Percentiles rank a stretch among this genome's conserved stretches.
Conservation (phyloP, 2,113 vertebrate genomes). For the Vicugna pacos region DNA sequence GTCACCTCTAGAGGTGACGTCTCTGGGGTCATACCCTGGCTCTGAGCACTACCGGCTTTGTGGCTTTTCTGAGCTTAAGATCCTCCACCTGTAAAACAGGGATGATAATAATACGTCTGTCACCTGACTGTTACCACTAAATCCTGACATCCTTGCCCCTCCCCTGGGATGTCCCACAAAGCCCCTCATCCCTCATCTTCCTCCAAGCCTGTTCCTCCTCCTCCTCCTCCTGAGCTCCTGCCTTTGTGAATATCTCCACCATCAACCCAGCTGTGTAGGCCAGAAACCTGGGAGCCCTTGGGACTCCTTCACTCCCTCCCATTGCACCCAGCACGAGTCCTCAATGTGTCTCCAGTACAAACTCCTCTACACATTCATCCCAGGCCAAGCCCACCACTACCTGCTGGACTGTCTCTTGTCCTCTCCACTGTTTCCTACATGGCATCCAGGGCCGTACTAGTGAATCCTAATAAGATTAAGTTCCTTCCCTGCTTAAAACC, state of each 20-base stretch:
- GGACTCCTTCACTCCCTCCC: neutral
- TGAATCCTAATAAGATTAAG: neutral
- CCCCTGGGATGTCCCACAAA: neutral
- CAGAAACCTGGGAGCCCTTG: neutral
- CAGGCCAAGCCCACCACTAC: no score
- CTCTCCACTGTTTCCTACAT: slow-evolving; percentile 19
- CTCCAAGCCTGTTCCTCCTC: neutral
- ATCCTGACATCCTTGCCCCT: neutral
- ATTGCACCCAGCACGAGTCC: neutral
- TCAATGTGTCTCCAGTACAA: neutral
- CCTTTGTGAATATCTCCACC: neutral
- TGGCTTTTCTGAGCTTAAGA: neutral
- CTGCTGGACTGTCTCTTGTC: neutral
- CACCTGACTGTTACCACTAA: no score
- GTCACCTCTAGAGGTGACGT: neutral
- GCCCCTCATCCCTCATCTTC: neutral
- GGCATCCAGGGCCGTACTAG: slow-evolving; percentile 71
- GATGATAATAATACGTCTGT: neutral
- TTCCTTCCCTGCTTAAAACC: neutral
- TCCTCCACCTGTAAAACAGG: neutral
- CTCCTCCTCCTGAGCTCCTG: neutral
- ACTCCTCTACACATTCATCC: neutral
- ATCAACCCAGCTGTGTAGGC: neutral
- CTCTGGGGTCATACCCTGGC: neutral
- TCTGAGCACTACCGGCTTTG: neutral